Percentiles rank a stretch among this genome's conserved stretches.
Conservation (phyloP, 2,797 vertebrate genomes). For the Muraenolepis orangiensis region DNA sequence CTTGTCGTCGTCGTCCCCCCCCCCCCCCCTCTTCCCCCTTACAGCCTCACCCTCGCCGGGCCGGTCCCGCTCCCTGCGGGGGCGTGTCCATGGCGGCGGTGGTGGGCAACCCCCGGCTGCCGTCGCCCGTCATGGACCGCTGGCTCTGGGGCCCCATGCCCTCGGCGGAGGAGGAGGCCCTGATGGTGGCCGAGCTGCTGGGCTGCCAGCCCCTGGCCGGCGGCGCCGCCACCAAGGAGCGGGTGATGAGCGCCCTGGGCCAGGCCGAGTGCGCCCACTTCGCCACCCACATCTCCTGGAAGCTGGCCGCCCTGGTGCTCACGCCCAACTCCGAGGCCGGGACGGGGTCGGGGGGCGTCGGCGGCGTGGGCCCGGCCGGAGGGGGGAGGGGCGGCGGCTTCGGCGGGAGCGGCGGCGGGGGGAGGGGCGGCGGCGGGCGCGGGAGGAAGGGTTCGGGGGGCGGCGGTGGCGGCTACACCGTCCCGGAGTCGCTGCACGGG, state of each 20-base stretch:
- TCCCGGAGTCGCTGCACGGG: slow-evolving; percentile 88
- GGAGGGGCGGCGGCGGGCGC: slow-evolving; percentile 63
- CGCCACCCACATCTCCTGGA: slow-evolving; percentile 97
- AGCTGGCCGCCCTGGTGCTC: slow-evolving; percentile 90
- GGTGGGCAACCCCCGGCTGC: slow-evolving; percentile 91
- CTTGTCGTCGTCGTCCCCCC: slow-evolving; percentile 11
- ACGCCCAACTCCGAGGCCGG: slow-evolving; percentile 81
- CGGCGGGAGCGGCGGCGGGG: slow-evolving; percentile 62
- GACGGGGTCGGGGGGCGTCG: slow-evolving; percentile 49
- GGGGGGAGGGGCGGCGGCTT: slow-evolving; percentile 61
- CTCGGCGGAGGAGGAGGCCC: slow-evolving; percentile 92
- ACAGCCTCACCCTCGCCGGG: slow-evolving; percentile 83
- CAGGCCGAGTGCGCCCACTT: slow-evolving; percentile 97
- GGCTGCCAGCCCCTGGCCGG: slow-evolving; percentile 93
- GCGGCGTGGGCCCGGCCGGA: slow-evolving; percentile 55
- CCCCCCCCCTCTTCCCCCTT: too few relatives aligned
- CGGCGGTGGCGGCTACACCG: slow-evolving; percentile 80
- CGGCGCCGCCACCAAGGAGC: slow-evolving; percentile 87
- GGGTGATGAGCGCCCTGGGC: slow-evolving; percentile 91
- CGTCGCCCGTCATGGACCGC: slow-evolving; percentile 93
- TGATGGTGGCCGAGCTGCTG: slow-evolving; percentile 91
- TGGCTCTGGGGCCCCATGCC: slow-evolving; percentile 99
- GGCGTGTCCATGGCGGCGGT: slow-evolving; percentile 93
- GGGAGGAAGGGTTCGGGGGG: slow-evolving; percentile 69
- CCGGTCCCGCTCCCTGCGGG: slow-evolving; percentile 77